A percentile compares a stretch with the other conserved stretches of the same genome.
Conservation (phyloP, 2,797 vertebrate species). For the Sorex maritimensis region DNA sequence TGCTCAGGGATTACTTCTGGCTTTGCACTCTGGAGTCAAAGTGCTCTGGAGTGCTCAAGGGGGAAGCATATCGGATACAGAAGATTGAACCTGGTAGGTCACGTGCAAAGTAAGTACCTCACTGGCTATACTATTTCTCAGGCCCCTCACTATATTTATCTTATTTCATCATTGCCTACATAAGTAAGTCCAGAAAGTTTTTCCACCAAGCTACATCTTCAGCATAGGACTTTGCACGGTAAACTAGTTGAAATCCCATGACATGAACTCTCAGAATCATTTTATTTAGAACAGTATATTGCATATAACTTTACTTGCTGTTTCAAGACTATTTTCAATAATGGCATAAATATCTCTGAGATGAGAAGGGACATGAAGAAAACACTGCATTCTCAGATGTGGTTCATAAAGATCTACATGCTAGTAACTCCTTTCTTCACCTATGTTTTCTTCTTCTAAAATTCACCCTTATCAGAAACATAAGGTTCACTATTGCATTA, state of each 20-base stretch:
- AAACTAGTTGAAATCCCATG: slow-evolving; percentile 30
- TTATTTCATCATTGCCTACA: slow-evolving; percentile 2
- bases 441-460: background rate
- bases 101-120: too few species aligned
- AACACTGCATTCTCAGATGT: slow-evolving; percentile 14
- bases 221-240: background rate
- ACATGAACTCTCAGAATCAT: background rate
- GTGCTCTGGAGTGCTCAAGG: too few species aligned
- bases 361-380: background rate
- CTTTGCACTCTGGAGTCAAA: too few species aligned
- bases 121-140: too few species aligned
- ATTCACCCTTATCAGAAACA: slow-evolving; percentile 1
- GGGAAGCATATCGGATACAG: too few species aligned
- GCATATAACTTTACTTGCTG: background rate
- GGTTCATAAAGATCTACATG: background rate
- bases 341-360: background rate
- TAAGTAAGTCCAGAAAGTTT: slow-evolving; percentile 15
- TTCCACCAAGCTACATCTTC: background rate
- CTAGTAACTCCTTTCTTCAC: background rate
- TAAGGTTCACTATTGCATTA: background rate
- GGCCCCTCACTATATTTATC: slow-evolving; percentile 18
- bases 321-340: slow-evolving; percentile 53
- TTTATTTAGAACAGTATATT: slow-evolving; percentile 27
- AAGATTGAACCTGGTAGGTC: too few species aligned
- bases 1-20: too few species aligned